These are phyloP conservation scores for Odontomachus brunneus DNA, from an alignment of 1,140 invertebrate genomes.

Conservation along the genomic window DNA sequence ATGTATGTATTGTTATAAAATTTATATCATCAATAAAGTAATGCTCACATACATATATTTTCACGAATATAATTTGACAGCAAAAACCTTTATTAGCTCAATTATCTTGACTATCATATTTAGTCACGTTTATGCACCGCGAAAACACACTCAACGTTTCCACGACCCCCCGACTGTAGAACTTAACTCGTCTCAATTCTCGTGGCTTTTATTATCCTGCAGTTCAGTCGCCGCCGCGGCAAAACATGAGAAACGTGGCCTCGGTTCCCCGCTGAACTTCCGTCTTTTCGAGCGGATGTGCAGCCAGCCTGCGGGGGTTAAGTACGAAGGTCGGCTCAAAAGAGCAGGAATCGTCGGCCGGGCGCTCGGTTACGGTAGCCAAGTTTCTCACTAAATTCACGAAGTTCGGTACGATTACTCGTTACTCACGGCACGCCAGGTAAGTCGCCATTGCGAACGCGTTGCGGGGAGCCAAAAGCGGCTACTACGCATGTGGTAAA, in stretches of 20 bases:
- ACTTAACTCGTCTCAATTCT: conserved; percentile 19
- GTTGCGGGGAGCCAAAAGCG: conserved; percentile 36
- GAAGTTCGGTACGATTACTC: conserved; percentile 72
- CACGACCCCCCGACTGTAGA: neutral
- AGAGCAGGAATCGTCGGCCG: conserved; percentile 45
- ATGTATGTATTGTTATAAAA: no score
- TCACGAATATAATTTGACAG: no score
- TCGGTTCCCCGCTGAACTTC: conserved; percentile 43
- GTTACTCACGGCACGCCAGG: conserved; percentile 53
- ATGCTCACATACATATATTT: no score
- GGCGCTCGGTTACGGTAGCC: conserved; percentile 69
- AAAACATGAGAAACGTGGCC: conserved; percentile 20
- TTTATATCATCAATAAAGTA: no score
- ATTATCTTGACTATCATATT: neutral
- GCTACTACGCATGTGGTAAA: conserved; percentile 45
- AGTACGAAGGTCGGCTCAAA: conserved; percentile 57
- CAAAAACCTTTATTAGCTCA: no score
- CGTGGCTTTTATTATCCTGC: conserved; percentile 14
- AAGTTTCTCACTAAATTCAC: conserved; percentile 76
- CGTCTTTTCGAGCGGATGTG: conserved; percentile 42
- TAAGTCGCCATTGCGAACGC: conserved; percentile 46
- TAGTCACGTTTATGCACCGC: neutral
- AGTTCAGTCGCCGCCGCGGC: neutral
- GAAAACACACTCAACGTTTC: neutral
- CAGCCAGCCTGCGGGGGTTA: conserved; percentile 29